These are phyloP conservation scores for Amblyjoppa fuscipennis DNA, from an alignment of 2,888 invertebrate species.

Conservation along the genomic window DNA sequence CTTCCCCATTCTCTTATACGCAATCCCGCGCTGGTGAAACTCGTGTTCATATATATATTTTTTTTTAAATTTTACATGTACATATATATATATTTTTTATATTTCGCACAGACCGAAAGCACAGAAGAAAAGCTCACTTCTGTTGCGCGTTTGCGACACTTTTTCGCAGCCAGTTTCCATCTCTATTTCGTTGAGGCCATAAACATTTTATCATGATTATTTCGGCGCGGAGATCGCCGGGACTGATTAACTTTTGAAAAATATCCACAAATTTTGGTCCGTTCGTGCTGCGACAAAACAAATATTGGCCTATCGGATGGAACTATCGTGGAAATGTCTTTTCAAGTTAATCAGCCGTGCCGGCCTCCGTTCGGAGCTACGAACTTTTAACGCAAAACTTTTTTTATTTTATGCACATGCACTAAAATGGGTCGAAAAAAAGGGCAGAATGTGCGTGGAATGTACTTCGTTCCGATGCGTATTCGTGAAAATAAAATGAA, in stretches of 20 bases:
- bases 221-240: neutral
- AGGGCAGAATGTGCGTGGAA: neutral
- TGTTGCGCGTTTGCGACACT: neutral
- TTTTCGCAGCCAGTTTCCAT: neutral
- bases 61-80: neutral
- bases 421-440: neutral
- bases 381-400: neutral
- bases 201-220: neutral
- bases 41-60: slow-evolving; percentile 10
- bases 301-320: neutral
- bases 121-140: neutral
- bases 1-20: slow-evolving; percentile 15
- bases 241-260: neutral
- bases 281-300: neutral
- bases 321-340: neutral
- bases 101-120: neutral
- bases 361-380: neutral
- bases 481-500: neutral
- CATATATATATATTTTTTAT: neutral
- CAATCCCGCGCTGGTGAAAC: slow-evolving; percentile 22
- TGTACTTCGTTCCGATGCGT: neutral
- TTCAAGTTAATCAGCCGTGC: neutral
- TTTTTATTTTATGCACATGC: neutral
- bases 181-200: neutral
- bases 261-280: neutral